Evolutionary conservation across 2,113 vertebrate genomes (phyloP), one percentile per base, ranked within the genome.

Genomic region (Pteruthius melanotis): DNA sequence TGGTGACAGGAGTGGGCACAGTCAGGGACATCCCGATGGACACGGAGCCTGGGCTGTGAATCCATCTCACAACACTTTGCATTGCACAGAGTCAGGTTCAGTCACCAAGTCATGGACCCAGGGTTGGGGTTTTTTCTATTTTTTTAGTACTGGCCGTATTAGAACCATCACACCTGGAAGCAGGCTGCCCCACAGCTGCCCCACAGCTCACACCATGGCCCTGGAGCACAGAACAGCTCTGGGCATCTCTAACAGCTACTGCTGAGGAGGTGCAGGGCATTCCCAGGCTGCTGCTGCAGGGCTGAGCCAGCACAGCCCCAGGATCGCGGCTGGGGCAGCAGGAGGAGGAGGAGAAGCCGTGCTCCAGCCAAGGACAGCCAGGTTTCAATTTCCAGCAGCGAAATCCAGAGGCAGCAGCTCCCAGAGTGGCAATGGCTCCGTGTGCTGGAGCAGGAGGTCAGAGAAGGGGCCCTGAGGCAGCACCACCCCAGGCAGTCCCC

Each of bases 121-220:
- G 9, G 15, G 3, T 2, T 56, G 53, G 71, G 69, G 8, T 6
- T 56, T 15, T 33, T 15, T 45, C 15, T 20, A 7, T 26, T 7
- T 15, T 60, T 35, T 76, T 23, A 82, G 89, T 95, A 97, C 95
- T 97, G 97, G 95, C 97, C 94, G 1, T 83, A 45, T 93, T 33
- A 45, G 23, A 52, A 69, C 47, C 85, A 70, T 18, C 86, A 57
- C 23, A 23, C 45, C 60, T 10, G 1, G 49, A 19, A 64, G 72
- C 70, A 77, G 93, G 76, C 56, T 59, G 7, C n/a, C n/a, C n/a
- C n/a, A 86, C 82, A 35, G 30, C 0, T n/a, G n/a, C n/a, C n/a
- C 57, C 84, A 76, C 76, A 84, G 17, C 84, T 35, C 8, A 72
- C 50, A 40, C 5, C 8, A 20, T 24, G 19, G 50, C 70, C 92